These are phyloP conservation scores for Drosophila azteca DNA, from an alignment of 1,140 invertebrate genomes.

Conservation along the genomic window DNA sequence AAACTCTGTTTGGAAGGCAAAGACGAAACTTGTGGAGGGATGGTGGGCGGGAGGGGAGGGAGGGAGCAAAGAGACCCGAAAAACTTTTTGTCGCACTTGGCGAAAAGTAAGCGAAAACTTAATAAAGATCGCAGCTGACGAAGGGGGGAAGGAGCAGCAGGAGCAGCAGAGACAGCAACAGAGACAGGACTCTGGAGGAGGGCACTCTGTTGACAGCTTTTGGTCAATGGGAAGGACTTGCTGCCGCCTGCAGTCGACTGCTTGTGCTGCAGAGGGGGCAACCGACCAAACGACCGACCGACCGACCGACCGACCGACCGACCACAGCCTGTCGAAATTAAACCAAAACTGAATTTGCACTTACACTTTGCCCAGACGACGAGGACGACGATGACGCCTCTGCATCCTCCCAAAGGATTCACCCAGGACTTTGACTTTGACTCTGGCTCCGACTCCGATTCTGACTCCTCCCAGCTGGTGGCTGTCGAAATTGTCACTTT, in stretches of 20 bases:
- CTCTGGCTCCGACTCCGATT: too few relatives aligned
- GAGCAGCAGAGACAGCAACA: slow-evolving; percentile 7
- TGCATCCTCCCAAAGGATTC: background rate
- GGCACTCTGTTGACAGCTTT: slow-evolving; percentile 52
- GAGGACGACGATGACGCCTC: background rate
- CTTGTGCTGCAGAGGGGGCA: slow-evolving; percentile 12
- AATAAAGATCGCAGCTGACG: slow-evolving; percentile 78
- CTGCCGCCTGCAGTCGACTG: slow-evolving; percentile 5
- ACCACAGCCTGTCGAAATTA: slow-evolving; percentile 80
- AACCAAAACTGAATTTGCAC: slow-evolving; percentile 81
- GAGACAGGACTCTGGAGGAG: background rate
- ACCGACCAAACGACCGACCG: slow-evolving; percentile 11
- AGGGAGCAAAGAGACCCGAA: slow-evolving; percentile 19
- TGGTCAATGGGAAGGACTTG: slow-evolving; percentile 58
- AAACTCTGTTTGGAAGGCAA: slow-evolving; percentile 65
- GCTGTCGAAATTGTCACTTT: slow-evolving; percentile 81
- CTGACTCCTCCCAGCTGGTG: background rate
- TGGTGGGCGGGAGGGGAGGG: too few relatives aligned
- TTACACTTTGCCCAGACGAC: slow-evolving; percentile 57
- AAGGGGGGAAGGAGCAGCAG: background rate
- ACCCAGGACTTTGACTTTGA: background rate
- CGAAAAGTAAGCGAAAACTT: slow-evolving; percentile 82
- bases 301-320: slow-evolving; percentile 24
- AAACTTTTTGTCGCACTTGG: slow-evolving; percentile 75
- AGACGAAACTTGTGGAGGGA: too few relatives aligned